Conservation (phyloP, 2,113 vertebrate species). For the Lamprotornis superbus region DNA sequence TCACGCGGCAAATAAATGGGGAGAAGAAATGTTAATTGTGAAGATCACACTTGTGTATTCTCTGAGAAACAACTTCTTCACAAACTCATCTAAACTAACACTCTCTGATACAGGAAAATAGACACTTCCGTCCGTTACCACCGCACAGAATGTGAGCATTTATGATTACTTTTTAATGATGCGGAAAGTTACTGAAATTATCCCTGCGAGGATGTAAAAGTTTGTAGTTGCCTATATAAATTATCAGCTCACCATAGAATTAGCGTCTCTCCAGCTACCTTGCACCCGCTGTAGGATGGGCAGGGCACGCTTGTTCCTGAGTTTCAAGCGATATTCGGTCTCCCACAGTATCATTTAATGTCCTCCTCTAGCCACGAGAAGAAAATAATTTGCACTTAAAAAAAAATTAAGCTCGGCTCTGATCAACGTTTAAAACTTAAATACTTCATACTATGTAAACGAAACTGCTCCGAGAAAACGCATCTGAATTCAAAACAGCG, state of each 20-base stretch:
- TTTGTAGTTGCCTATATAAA: too few relatives aligned
- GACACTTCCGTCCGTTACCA: rapidly evolving
- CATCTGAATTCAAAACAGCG: neutral
- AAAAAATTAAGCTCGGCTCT: neutral
- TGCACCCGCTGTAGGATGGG: neutral
- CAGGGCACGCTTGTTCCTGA: neutral
- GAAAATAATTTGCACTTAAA: neutral
- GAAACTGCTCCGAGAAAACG: neutral
- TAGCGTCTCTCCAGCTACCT: neutral
- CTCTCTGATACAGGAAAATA: rapidly evolving
- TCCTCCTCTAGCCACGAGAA: neutral
- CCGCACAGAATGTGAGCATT: rapidly evolving
- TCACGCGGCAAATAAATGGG: rapidly evolving
- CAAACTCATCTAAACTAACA: rapidly evolving
- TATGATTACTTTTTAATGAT: neutral
- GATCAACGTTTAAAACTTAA: neutral
- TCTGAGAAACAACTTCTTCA: neutral
- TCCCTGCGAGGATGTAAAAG: neutral
- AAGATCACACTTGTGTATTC: rapidly evolving
- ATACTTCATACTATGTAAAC: rapidly evolving
- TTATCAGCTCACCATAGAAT: neutral
- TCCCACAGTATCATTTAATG: neutral
- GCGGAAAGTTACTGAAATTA: neutral
- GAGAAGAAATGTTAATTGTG: rapidly evolving
- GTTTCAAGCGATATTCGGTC: neutral